Conservation (phyloP, 2,113 vertebrate species). For the Physeter macrocephalus region DNA sequence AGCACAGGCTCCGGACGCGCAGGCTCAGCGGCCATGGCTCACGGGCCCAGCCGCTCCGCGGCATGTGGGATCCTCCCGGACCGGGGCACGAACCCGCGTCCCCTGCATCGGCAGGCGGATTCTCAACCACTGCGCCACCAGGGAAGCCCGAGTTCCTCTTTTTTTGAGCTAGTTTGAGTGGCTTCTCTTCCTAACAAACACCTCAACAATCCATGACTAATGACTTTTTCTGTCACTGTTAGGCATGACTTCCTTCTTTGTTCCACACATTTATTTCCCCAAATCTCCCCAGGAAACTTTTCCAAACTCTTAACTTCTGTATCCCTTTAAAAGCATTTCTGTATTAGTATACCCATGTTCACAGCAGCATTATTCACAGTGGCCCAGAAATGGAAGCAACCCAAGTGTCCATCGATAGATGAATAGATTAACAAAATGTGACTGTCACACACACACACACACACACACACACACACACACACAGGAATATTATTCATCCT, state of each 20-base stretch:
- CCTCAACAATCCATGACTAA: not conserved
- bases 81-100: too few species aligned
- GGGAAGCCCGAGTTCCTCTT: too few species aligned
- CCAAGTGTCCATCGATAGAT: not conserved
- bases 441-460: not conserved
- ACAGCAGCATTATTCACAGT: not conserved
- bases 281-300: not conserved
- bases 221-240: not conserved
- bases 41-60: too few species aligned
- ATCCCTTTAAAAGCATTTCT: not conserved
- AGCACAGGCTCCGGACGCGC: too few species aligned
- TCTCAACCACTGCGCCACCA: too few species aligned
- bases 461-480: not conserved
- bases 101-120: too few species aligned
- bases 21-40: too few species aligned
- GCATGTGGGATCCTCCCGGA: too few species aligned
- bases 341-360: not conserved
- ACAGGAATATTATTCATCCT: not conserved
- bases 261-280: not conserved
- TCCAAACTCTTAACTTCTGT: not conserved
- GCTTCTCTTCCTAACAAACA: not conserved
- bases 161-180: not conserved
- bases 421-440: not conserved
- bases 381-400: not conserved
- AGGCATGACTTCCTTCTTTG: not conserved